Conservation (phyloP, 2,113 vertebrate species). For the Hirundichthys speculiger region DNA sequence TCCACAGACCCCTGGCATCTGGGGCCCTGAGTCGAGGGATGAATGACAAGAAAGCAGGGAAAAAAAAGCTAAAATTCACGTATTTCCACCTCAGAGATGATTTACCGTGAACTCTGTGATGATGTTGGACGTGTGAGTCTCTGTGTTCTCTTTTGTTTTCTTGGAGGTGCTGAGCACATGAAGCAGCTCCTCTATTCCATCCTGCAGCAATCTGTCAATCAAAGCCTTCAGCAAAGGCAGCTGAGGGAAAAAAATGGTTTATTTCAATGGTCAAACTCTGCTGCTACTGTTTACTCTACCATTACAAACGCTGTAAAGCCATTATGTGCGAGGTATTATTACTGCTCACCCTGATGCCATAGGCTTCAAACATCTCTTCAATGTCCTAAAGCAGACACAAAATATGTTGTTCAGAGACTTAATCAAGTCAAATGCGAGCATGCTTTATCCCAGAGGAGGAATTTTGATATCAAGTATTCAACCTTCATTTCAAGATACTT, state of each 20-base stretch:
- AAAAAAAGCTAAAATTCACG: background rate
- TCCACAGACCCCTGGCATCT: too few relatives aligned
- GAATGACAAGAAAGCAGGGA: background rate
- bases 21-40: too few relatives aligned
- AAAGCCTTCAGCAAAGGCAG: conserved; percentile 86
- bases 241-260: conserved; percentile 70
- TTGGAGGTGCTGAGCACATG: conserved; percentile 63
- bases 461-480: conserved; percentile 33
- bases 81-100: background rate
- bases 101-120: conserved; percentile 72
- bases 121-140: conserved; percentile 67
- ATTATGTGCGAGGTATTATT: background rate
- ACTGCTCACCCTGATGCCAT: conserved; percentile 86
- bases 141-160: conserved; percentile 55
- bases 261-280: conserved; percentile 7
- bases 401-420: conserved; percentile 15
- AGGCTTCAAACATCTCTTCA: conserved; percentile 87
- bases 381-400: conserved; percentile 80
- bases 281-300: background rate
- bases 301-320: background rate
- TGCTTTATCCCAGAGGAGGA: background rate
- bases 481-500: conserved; percentile 80
- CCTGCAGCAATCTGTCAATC: conserved; percentile 81
- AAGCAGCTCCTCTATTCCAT: conserved; percentile 81
- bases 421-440: conserved; percentile 2